These are phyloP conservation scores for Troides oblongomaculatus DNA, from an alignment of 2,888 invertebrate species.

Conservation along the genomic window DNA sequence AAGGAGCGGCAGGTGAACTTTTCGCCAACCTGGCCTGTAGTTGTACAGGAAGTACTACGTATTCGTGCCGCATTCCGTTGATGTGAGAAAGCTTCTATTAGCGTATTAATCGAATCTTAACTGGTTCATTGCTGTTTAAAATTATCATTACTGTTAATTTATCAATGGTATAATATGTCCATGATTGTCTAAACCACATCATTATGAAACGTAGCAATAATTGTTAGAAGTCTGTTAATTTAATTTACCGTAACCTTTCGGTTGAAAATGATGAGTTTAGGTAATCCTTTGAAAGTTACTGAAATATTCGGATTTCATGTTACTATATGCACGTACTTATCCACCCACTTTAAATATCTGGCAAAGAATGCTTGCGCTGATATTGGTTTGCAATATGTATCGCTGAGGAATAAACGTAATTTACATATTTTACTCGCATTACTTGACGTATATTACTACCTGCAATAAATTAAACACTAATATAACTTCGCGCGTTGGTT, in stretches of 20 bases:
- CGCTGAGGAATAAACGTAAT: background rate
- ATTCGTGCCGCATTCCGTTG: slow-evolving; percentile 15
- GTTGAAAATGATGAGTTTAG: background rate
- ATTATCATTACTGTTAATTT: slow-evolving; percentile 2
- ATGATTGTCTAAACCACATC: background rate
- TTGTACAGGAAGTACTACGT: slow-evolving; percentile 15
- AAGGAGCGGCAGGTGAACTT: slow-evolving; percentile 17
- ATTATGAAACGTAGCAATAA: background rate
- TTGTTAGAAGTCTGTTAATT: background rate
- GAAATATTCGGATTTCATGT: no score
- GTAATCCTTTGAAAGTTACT: no score
- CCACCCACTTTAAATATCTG: no score
- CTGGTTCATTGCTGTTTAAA: background rate
- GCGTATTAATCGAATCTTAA: slow-evolving; percentile 4
- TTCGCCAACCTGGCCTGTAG: slow-evolving; percentile 16
- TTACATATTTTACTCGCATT: background rate
- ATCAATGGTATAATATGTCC: background rate
- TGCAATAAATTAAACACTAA: slow-evolving; percentile 6
- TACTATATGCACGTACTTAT: no score
- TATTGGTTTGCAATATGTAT: background rate
- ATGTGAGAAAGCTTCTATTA: slow-evolving; percentile 16
- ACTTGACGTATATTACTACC: background rate
- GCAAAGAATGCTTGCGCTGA: background rate
- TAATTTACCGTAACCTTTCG: background rate
- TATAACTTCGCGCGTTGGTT: slow-evolving; percentile 18